These are phyloP conservation scores for Drosophila suboccidentalis DNA, from an alignment of 2,888 invertebrate species.

Conservation along the genomic window DNA sequence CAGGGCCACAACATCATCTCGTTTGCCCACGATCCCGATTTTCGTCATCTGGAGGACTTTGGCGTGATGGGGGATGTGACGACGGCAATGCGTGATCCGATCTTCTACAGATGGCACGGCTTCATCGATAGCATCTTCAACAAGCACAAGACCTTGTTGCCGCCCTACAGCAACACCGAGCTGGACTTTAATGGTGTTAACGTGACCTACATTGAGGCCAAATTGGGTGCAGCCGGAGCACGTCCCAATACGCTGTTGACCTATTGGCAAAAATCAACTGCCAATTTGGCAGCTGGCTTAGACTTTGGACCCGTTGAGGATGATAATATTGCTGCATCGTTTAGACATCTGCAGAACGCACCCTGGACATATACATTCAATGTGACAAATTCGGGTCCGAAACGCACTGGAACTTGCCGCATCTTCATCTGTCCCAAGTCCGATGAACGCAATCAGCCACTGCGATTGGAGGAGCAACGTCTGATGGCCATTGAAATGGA, in stretches of 20 bases:
- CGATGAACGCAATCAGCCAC: constrained; percentile 88
- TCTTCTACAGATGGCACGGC: constrained; percentile 94
- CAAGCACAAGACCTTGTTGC: constrained; percentile 88
- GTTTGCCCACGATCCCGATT: constrained; percentile 92
- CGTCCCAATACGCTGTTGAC: constrained; percentile 88
- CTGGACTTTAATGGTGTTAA: constrained; percentile 66
- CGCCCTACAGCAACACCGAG: constrained; percentile 86
- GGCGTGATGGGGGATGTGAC: constrained; percentile 93
- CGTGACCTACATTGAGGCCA: constrained; percentile 68
- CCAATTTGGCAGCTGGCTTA: constrained; percentile 92
- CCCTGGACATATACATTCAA: constrained; percentile 89
- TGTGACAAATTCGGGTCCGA: constrained; percentile 87
- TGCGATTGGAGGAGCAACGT: constrained; percentile 88
- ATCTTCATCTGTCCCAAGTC: constrained; percentile 89
- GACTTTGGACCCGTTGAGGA: constrained; percentile 89
- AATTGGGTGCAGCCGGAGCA: constrained; percentile 64
- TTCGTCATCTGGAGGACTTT: constrained; percentile 89
- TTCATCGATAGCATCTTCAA: constrained; percentile 92
- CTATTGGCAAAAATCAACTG: constrained; percentile 92
- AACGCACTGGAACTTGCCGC: constrained; percentile 88
- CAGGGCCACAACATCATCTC: constrained; percentile 92
- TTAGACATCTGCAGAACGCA: constrained; percentile 92
- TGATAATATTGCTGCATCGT: constrained; percentile 90
- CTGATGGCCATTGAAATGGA: constrained; percentile 89
- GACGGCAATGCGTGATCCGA: constrained; percentile 94